Conservation (phyloP, 2,888 invertebrate genomes). For the Scaptodrosophila latifasciaeformis region DNA sequence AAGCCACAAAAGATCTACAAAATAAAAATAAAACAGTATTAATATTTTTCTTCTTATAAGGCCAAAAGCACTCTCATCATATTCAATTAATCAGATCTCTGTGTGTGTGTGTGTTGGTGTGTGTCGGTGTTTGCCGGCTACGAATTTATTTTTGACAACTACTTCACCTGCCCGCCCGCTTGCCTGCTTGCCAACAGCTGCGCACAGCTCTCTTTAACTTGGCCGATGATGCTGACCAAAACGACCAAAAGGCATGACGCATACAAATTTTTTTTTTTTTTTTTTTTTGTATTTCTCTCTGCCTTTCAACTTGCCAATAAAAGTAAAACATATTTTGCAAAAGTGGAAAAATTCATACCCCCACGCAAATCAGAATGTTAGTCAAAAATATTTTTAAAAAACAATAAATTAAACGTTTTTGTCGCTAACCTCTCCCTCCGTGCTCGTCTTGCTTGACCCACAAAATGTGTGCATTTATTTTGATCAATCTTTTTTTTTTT, state of each 20-base stretch:
- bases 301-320: slow-evolving; percentile 18
- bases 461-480: too few relatives aligned
- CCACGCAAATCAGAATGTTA: slow-evolving; percentile 48
- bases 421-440: too few relatives aligned
- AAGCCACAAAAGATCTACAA: slow-evolving; percentile 95
- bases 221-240: slow-evolving; percentile 38
- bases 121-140: slow-evolving; percentile 52
- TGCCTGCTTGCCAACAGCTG: slow-evolving; percentile 43
- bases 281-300: too few relatives aligned
- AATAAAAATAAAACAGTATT: slow-evolving; percentile 12
- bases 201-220: slow-evolving; percentile 12
- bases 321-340: slow-evolving; percentile 40
- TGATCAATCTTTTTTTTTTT: too few relatives aligned
- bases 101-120: slow-evolving; percentile 17
- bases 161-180: slow-evolving; percentile 25
- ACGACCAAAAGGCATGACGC: slow-evolving; percentile 54
- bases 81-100: too few relatives aligned
- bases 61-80: slow-evolving; percentile 28
- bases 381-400: slow-evolving; percentile 1
- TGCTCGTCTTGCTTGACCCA: too few relatives aligned
- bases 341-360: slow-evolving; percentile 43
- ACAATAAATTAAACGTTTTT: slow-evolving; percentile 21
- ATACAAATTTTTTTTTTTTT: too few relatives aligned
- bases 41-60: too few relatives aligned
- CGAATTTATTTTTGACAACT: slow-evolving; percentile 53